These are phyloP conservation scores for Syritta pipiens DNA, from an alignment of 2,888 invertebrate genomes.

Conservation along the genomic window DNA sequence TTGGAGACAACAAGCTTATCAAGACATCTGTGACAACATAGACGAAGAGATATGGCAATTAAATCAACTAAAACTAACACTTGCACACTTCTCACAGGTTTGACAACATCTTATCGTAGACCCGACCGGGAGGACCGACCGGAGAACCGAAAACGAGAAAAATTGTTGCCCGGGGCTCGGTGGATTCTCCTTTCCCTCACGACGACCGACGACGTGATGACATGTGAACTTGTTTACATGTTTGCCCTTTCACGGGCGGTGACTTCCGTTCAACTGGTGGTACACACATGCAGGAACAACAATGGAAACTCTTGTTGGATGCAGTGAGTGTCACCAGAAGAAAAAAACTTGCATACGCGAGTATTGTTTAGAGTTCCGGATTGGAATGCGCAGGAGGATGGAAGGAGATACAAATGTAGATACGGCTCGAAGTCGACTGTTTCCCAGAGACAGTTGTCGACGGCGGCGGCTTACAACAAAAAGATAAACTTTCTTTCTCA, in stretches of 20 bases:
- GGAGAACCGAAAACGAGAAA: background rate
- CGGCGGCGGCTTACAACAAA: slow-evolving; percentile 39
- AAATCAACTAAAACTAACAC: slow-evolving; percentile 1
- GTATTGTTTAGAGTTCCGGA: slow-evolving; percentile 18
- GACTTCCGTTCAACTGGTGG: slow-evolving; percentile 60
- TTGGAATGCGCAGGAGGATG: slow-evolving; percentile 32
- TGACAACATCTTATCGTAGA: slow-evolving; percentile 33
- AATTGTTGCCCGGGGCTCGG: slow-evolving; percentile 3
- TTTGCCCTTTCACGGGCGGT: slow-evolving; percentile 59
- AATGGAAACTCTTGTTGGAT: slow-evolving; percentile 56
- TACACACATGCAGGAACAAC: slow-evolving; percentile 39
- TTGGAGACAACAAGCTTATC: slow-evolving; percentile 38
- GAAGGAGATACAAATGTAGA: slow-evolving; percentile 30
- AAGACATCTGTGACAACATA: slow-evolving; percentile 50
- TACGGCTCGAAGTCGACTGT: slow-evolving; percentile 6
- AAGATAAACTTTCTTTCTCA: slow-evolving; percentile 41
- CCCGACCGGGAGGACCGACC: no score
- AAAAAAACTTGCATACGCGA: slow-evolving; percentile 15
- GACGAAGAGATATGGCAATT: slow-evolving; percentile 17
- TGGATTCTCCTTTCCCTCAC: background rate
- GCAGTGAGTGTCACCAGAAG: slow-evolving; percentile 48
- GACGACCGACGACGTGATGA: slow-evolving; percentile 14
- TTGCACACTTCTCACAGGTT: slow-evolving; percentile 25
- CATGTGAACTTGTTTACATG: slow-evolving; percentile 61
- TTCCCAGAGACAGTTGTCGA: slow-evolving; percentile 13